Evolutionary conservation across 2,888 invertebrate genomes (phyloP).

Genomic region (Cordilura impudica): DNA sequence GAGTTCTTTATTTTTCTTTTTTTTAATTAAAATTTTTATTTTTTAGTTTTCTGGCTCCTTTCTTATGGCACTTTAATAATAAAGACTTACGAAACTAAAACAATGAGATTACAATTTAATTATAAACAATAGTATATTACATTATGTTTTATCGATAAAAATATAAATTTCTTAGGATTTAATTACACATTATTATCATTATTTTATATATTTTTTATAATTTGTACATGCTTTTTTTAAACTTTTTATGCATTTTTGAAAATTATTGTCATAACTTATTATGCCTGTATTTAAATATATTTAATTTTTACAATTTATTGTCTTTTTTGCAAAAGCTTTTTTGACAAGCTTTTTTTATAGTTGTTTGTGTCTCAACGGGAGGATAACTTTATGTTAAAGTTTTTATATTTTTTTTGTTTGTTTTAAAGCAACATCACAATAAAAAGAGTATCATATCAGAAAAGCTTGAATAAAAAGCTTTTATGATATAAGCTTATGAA

Average conservation of each 20-base stretch:
- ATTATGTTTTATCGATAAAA: background rate
- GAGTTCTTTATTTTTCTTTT: slow-evolving; percentile 27
- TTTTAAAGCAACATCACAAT: slow-evolving; percentile 72
- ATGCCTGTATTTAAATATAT: background rate
- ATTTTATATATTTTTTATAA: slow-evolving; percentile 8
- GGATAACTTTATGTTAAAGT: slow-evolving; percentile 36
- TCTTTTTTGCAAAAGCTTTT: slow-evolving; percentile 59
- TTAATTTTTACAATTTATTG: slow-evolving; percentile 53
- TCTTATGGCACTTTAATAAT: slow-evolving; percentile 72
- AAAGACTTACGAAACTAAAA: slow-evolving; percentile 66
- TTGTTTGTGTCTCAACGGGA: slow-evolving; percentile 24
- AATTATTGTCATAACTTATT: slow-evolving; percentile 56
- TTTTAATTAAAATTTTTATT: slow-evolving; percentile 42
- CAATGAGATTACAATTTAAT: slow-evolving; percentile 72
- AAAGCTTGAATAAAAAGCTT: slow-evolving; percentile 34
- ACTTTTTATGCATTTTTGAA: slow-evolving; percentile 39
- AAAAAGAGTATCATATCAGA: slow-evolving; percentile 54
- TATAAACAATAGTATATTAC: slow-evolving; percentile 42
- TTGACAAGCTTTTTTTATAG: slow-evolving; percentile 34
- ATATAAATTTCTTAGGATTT: background rate
- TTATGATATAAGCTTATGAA: slow-evolving; percentile 42
- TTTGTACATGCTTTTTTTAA: slow-evolving; percentile 54
- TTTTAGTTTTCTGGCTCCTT: slow-evolving; percentile 60
- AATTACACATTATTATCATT: slow-evolving; percentile 17
- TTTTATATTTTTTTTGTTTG: slow-evolving; percentile 49